phyloP scores from a whole-genome alignment of 2,888 invertebrate genomes.

The Dasypogon diadema region DNA sequence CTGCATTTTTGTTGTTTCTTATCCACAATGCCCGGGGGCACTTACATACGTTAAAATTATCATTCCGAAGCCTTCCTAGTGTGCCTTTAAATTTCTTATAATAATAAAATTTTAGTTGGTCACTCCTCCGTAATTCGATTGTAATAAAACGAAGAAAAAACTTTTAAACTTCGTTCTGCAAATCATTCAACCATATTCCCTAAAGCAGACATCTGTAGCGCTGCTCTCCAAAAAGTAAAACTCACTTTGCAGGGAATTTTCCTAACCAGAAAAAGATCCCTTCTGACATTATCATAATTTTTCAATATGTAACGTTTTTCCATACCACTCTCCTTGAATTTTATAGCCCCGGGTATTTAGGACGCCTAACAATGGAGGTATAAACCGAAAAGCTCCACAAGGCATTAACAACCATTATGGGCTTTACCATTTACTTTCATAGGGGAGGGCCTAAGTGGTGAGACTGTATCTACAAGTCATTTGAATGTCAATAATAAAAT shows the following conservation, averaged over 20 bases:
- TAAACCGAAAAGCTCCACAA: constrained; percentile 8
- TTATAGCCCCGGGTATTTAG: constrained; percentile 24
- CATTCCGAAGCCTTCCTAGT: no score
- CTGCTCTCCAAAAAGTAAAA: no score
- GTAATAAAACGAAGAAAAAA: no score
- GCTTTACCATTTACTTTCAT: constrained; percentile 24
- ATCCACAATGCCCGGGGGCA: no score
- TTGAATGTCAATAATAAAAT: neutral
- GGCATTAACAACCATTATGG: constrained; percentile 19
- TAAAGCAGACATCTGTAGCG: no score
- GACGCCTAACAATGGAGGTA: constrained; percentile 26
- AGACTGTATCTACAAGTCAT: constrained; percentile 8
- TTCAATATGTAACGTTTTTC: constrained; percentile 27
- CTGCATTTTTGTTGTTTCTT: no score
- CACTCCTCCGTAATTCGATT: no score
- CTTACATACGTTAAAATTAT: no score
- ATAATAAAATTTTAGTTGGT: no score
- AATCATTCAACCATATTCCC: no score
- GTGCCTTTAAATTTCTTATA: no score
- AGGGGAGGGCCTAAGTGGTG: neutral
- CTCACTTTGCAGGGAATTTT: neutral
- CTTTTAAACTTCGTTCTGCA: no score
- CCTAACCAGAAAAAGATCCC: neutral
- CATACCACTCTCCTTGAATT: neutral
- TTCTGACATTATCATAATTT: constrained; percentile 41